Conservation (phyloP, 2,888 invertebrate species). For the Pecten maximus region DNA sequence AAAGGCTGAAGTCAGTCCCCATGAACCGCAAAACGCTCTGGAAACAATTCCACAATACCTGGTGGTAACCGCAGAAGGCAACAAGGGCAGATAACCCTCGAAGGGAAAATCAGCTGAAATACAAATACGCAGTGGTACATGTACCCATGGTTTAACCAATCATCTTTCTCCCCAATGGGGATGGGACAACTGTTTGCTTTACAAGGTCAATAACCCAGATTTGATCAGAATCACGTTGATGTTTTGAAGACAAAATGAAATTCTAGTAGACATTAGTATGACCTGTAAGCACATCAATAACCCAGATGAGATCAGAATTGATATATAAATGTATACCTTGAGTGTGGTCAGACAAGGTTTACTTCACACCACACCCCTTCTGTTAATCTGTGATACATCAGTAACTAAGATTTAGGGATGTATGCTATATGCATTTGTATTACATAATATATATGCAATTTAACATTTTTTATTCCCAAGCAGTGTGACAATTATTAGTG, state of each 20-base stretch:
- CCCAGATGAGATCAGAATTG: too few relatives aligned
- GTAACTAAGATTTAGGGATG: background rate
- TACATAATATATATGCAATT: background rate
- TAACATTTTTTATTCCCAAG: background rate
- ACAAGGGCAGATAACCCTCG: background rate
- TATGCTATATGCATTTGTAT: background rate
- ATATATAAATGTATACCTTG: too few relatives aligned
- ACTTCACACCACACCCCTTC: background rate
- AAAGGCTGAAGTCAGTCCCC: constrained; percentile 85
- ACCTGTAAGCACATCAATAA: too few relatives aligned
- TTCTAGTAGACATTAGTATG: too few relatives aligned
- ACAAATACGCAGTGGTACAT: background rate
- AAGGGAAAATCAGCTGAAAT: background rate
- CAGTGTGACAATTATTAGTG: background rate
- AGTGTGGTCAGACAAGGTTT: too few relatives aligned
- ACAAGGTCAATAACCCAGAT: background rate
- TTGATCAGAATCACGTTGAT: background rate
- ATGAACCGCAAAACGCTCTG: background rate
- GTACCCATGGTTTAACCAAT: background rate
- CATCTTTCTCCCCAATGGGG: background rate
- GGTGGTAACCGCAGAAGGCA: background rate
- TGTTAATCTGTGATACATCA: background rate
- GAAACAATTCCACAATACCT: background rate
- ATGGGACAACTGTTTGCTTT: background rate
- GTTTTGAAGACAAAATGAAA: too few relatives aligned